Evolutionary conservation across 2,888 invertebrate genomes (phyloP).

Genomic region (Drosophila suboccidentalis): DNA sequence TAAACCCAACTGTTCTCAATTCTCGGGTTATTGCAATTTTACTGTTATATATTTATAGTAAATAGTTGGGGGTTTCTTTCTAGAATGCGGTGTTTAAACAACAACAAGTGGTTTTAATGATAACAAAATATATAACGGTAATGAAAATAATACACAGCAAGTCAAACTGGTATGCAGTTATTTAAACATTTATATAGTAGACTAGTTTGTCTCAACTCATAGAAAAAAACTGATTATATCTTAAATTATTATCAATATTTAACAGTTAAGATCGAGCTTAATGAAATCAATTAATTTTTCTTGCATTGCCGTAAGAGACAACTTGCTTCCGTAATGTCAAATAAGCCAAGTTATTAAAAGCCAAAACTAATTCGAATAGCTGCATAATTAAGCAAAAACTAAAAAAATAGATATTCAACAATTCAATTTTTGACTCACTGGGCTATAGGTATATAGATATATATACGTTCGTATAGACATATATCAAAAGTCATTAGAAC

Average conservation of each 20-base stretch:
- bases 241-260: slow-evolving; percentile 19
- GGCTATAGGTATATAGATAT: slow-evolving; percentile 2
- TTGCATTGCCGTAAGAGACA: slow-evolving; percentile 63
- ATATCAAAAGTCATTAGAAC: slow-evolving; percentile 71
- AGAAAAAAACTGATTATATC: neutral
- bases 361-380: slow-evolving; percentile 61
- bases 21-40: neutral
- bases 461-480: slow-evolving; percentile 20
- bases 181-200: neutral
- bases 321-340: slow-evolving; percentile 72
- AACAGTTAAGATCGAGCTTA: slow-evolving; percentile 40
- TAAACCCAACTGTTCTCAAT: neutral
- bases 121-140: neutral
- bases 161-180: neutral
- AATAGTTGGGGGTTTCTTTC: neutral
- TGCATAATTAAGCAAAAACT: slow-evolving; percentile 66
- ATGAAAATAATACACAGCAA: neutral
- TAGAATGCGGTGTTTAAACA: neutral
- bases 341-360: slow-evolving; percentile 39
- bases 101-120: neutral
- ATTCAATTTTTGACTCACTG: slow-evolving; percentile 40
- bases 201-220: neutral
- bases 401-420: slow-evolving; percentile 26
- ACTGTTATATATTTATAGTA: neutral
- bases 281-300: slow-evolving; percentile 28